Evolutionary conservation across 2,888 invertebrate genomes (phyloP).

Genomic region (Drosophila vallismaia): DNA sequence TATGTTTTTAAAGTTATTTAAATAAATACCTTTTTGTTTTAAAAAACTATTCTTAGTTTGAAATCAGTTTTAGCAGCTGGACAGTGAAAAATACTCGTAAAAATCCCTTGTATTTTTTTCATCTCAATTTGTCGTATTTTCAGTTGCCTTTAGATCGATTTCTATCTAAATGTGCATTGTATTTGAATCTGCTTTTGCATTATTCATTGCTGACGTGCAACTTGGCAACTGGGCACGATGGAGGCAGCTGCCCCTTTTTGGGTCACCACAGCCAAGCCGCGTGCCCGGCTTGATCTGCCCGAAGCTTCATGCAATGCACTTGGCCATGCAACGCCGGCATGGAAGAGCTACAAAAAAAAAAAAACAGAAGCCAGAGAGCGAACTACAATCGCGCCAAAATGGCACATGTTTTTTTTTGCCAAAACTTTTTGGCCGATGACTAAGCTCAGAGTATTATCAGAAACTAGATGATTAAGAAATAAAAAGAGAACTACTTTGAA

Average conservation of each 20-base stretch:
- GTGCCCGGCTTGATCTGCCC: slow-evolving; percentile 34
- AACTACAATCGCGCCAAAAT: slow-evolving; percentile 25
- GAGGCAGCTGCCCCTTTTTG: slow-evolving; percentile 37
- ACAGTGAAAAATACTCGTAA: too few species aligned
- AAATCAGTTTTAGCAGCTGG: not conserved
- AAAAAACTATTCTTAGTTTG: not conserved
- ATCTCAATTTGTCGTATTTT: not conserved
- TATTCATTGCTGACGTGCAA: slow-evolving; percentile 45
- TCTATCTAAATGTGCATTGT: slow-evolving; percentile 2
- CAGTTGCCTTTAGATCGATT: not conserved
- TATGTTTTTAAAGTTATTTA: not conserved
- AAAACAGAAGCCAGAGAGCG: slow-evolving; percentile 4
- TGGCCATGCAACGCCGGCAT: slow-evolving; percentile 46
- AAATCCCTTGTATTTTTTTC: too few species aligned
- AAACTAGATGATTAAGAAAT: not conserved
- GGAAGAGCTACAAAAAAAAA: slow-evolving; percentile 9
- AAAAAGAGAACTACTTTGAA: slow-evolving; percentile 8
- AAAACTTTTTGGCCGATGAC: slow-evolving; percentile 17
- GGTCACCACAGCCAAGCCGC: slow-evolving; percentile 44
- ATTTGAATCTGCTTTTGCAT: slow-evolving; percentile 20
- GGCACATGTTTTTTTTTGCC: slow-evolving; percentile 10
- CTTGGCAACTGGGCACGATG: slow-evolving; percentile 6
- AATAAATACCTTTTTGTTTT: not conserved
- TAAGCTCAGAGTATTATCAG: slow-evolving; percentile 10
- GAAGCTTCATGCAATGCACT: slow-evolving; percentile 20